Percentiles rank a stretch among this genome's conserved stretches.
These are phyloP conservation scores for Tinamus major DNA, from an alignment of 2,797 vertebrate genomes.

Conservation along the genomic window DNA sequence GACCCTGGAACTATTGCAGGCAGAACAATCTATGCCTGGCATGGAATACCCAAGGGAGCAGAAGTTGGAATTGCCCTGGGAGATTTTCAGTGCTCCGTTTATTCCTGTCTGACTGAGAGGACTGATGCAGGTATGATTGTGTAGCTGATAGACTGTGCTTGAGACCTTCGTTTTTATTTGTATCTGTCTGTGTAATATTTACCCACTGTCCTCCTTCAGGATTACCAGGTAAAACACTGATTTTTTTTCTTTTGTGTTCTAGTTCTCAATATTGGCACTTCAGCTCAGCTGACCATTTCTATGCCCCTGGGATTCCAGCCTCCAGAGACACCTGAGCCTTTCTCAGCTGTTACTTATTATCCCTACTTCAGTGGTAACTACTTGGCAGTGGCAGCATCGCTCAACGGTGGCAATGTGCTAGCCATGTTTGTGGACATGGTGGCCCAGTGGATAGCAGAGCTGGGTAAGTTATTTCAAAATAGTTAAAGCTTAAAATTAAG, in stretches of 20 bases:
- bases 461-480: conserved; percentile 80
- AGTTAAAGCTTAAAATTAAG: background rate
- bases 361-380: conserved; percentile 90
- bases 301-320: conserved; percentile 90
- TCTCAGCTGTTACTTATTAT: conserved; percentile 86
- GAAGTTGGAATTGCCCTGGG: conserved; percentile 91
- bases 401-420: conserved; percentile 95
- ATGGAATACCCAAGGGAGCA: conserved; percentile 86
- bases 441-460: conserved; percentile 87
- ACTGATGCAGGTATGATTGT: conserved; percentile 89
- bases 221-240: background rate
- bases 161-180: background rate
- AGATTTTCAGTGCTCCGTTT: conserved; percentile 95
- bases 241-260: background rate
- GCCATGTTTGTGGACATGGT: conserved; percentile 90
- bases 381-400: conserved; percentile 92
- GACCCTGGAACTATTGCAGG: conserved; percentile 87
- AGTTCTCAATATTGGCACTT: conserved; percentile 97
- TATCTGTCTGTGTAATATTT: background rate
- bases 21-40: conserved; percentile 84
- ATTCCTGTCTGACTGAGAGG: conserved; percentile 87
- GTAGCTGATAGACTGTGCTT: background rate
- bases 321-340: conserved; percentile 79
- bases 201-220: background rate
- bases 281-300: conserved; percentile 89